These are phyloP conservation scores for Prionailurus bengalensis DNA, from an alignment of 2,113 vertebrate species.

Conservation along the genomic window DNA sequence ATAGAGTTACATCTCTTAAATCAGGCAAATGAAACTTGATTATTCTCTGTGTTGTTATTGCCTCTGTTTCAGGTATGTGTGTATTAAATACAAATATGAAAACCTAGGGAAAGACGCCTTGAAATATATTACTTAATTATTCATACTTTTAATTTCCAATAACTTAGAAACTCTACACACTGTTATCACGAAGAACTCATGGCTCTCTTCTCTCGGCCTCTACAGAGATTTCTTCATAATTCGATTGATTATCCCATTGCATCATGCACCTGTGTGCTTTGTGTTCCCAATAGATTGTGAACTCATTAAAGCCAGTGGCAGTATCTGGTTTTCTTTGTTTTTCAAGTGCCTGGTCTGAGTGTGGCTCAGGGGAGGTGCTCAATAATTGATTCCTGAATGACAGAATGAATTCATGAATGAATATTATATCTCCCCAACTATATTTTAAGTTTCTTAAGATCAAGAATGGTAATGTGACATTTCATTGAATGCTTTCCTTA, in stretches of 20 bases:
- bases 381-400: not conserved
- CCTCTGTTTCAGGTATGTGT: not conserved
- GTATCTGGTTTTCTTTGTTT: not conserved
- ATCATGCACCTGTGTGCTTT: not conserved
- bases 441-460: not conserved
- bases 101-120: not conserved
- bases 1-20: not conserved
- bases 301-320: not conserved
- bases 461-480: not conserved
- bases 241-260: not conserved
- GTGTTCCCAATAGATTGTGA: not conserved
- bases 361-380: not conserved
- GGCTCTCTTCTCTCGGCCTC: not conserved
- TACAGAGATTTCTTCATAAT: not conserved
- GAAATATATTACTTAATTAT: not conserved
- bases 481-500: not conserved
- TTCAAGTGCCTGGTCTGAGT: not conserved
- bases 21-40: not conserved
- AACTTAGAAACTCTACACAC: not conserved
- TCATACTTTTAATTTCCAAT: not conserved
- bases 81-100: conserved; percentile 8
- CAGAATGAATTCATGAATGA: not conserved
- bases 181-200: not conserved
- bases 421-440: not conserved
- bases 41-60: not conserved